Evolutionary conservation across 37 sponge, comb jelly and placozoan genomes (phyloP), one percentile per base, ranked within the genome.

Genomic region (Bolinopsis microptera): DNA sequence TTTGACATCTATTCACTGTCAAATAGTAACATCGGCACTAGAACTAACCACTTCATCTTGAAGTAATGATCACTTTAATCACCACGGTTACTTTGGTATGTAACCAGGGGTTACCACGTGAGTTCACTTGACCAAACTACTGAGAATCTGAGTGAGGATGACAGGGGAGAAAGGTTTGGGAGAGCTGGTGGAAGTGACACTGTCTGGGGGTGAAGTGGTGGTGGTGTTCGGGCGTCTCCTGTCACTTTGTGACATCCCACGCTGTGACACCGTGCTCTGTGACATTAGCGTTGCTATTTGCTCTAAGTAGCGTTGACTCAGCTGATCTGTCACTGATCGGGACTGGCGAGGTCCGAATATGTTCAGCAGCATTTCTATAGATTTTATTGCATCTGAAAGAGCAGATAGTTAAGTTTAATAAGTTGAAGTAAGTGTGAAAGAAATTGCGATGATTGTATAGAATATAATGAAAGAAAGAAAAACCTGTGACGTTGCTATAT

Each of bases 281-380:
- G 74, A 70, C 74, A 70, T 70, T 9, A 70, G 74, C 1, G 74
- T 26, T 28, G 74, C 74, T 8, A 70, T 26, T 22, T 26, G 28
- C 74, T 70, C 74, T n/a, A 70, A 70, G 30, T 70, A 70, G 74
- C 74, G 74, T n/a, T 70, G 74, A 70, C 28, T 70, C 74, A 80
- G 82, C 38, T 80, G 82, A 1, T 80, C 38, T 80, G 38, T 35
- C 37, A 80, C 23, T 24, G 82, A 21, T 2, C 38, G 74, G 26
- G 74, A 30, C 23, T 34, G 18, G 2, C 82, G 35, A 2, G 82
- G 82, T 35, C 82, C 82, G 30, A 80, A 80, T 1, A 80, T 22
- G 23, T 80, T 80, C 37, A 80, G 38, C 38, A 80, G 35, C 23
- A 30, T 80, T 22, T 80, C 82, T 31, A 80, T 80, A 2, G 82